Evolutionary conservation across 1,140 invertebrate genomes (phyloP).

Genomic region (Homalodisca vitripennis): DNA sequence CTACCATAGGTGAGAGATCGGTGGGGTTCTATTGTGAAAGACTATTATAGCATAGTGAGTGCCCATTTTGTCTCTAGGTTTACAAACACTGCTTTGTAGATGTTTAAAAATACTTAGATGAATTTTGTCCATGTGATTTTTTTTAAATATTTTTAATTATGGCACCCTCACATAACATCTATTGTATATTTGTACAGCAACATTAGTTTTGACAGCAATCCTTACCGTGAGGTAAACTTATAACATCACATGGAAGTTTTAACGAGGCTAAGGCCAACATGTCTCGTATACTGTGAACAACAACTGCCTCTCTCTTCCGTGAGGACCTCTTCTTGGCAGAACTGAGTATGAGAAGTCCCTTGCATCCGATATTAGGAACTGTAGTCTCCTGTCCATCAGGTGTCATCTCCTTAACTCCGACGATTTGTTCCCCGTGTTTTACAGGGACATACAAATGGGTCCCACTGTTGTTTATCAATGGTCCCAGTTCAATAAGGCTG

Average conservation of each 20-base stretch:
- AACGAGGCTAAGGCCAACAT: conserved; percentile 54
- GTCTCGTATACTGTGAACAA: conserved; percentile 66
- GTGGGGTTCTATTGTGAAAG: no score
- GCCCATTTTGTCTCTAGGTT: conserved; percentile 23
- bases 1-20: no score
- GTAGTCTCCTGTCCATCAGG: conserved; percentile 49
- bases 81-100: conserved; percentile 16
- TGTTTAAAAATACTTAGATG: background rate
- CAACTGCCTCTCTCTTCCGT: conserved; percentile 53
- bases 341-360: conserved; percentile 51
- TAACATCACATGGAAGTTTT: conserved; percentile 53
- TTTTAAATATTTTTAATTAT: background rate
- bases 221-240: conserved; percentile 61
- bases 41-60: background rate
- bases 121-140: conserved; percentile 13
- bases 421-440: conserved; percentile 55
- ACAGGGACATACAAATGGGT: conserved; percentile 64
- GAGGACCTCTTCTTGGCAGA: conserved; percentile 44
- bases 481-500: conserved; percentile 48
- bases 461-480: conserved; percentile 48
- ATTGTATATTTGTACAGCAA: background rate
- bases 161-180: background rate
- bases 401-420: conserved; percentile 60
- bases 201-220: background rate
- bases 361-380: conserved; percentile 48